These are phyloP conservation scores for Nebria brevicollis DNA, from an alignment of 2,888 invertebrate species.

Conservation along the genomic window DNA sequence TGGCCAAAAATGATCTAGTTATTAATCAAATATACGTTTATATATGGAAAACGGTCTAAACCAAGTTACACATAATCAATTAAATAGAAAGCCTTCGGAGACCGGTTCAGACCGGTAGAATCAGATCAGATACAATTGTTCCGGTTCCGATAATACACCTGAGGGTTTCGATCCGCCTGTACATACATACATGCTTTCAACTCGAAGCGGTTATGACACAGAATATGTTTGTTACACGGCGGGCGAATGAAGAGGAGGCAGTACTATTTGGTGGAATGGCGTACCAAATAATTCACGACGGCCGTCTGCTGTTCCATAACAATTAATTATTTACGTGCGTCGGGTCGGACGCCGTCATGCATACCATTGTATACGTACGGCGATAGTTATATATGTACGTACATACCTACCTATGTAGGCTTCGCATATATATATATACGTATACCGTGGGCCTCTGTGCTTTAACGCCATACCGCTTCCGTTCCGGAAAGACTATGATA, in stretches of 20 bases:
- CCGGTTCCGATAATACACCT: conserved; percentile 34
- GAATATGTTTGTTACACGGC: not conserved
- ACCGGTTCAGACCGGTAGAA: conserved; percentile 26
- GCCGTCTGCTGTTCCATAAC: conserved; percentile 39
- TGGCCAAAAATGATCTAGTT: no score
- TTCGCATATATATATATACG: not conserved
- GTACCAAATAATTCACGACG: conserved; percentile 35
- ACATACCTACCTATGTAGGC: not conserved
- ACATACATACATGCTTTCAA: not conserved
- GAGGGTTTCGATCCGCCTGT: conserved; percentile 12
- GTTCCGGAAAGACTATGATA: conserved; percentile 36
- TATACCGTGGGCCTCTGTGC: conserved; percentile 4
- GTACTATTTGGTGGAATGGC: not conserved
- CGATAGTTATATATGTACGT: not conserved
- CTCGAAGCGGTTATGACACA: not conserved
- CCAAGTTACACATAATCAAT: conserved; percentile 7
- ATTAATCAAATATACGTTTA: not conserved
- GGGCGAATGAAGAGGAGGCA: not conserved
- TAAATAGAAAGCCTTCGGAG: conserved; percentile 33
- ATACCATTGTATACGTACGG: conserved; percentile 22
- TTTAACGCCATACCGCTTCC: conserved; percentile 31
- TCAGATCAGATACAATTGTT: conserved; percentile 43
- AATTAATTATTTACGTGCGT: conserved; percentile 43
- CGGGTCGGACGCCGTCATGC: conserved; percentile 19
- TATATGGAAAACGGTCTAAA: not conserved